Conservation (phyloP, 1,140 invertebrate species). For the Cydia fagiglandana region DNA sequence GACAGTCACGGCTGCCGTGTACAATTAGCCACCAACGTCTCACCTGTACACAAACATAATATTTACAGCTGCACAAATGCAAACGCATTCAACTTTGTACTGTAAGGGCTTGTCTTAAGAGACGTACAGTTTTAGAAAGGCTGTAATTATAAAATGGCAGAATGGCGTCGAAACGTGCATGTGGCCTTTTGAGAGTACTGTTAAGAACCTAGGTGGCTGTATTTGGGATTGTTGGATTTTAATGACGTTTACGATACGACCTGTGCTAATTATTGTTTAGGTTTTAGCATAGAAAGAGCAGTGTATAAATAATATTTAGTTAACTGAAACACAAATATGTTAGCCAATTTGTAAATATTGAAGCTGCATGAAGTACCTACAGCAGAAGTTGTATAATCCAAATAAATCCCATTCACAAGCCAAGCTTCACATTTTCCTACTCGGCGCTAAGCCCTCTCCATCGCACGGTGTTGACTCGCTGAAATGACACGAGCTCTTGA, state of each 20-base stretch:
- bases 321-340: background rate
- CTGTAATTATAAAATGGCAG: background rate
- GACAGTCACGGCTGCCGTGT: conserved; percentile 59
- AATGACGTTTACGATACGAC: conserved; percentile 21
- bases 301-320: background rate
- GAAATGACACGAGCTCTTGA: conserved; percentile 70
- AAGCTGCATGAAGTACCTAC: background rate
- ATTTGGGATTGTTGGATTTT: conserved; percentile 26
- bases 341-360: background rate
- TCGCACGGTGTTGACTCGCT: conserved; percentile 75
- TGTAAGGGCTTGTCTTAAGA: conserved; percentile 30
- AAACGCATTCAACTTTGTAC: background rate
- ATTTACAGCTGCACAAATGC: conserved; percentile 5
- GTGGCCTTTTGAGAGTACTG: conserved; percentile 16
- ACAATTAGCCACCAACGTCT: conserved; percentile 67
- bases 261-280: background rate
- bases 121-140: background rate
- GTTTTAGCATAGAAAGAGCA: background rate
- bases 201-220: conserved; percentile 28
- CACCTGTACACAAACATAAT: conserved; percentile 51
- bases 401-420: conserved; percentile 39
- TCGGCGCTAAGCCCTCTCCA: conserved; percentile 66
- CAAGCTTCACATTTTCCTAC: conserved; percentile 53
- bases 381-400: background rate
- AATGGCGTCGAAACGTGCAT: conserved; percentile 13